Percentiles rank a stretch among this genome's conserved stretches.
Conservation (phyloP, 2,888 invertebrate genomes). For the Clepsis dumicolana region DNA sequence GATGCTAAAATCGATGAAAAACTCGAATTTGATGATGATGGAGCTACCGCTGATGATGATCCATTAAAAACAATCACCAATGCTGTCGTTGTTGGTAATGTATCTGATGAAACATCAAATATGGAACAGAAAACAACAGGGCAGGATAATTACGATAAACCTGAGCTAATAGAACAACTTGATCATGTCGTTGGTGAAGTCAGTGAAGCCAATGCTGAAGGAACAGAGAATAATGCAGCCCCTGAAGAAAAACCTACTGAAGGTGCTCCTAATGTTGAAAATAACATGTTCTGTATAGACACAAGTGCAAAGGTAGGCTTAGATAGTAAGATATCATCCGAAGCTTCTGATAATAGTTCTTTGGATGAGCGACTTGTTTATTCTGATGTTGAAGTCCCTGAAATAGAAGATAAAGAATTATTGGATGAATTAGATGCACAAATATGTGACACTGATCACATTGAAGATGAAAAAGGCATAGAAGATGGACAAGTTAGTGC, state of each 20-base stretch:
- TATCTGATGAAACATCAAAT: neutral
- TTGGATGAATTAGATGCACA: conserved; percentile 47
- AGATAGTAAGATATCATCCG: neutral
- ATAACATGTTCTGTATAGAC: neutral
- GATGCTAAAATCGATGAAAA: neutral
- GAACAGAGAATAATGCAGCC: neutral
- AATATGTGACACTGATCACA: conserved; percentile 26
- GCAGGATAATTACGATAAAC: neutral
- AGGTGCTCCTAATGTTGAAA: neutral
- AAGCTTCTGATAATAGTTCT: conserved; percentile 22
- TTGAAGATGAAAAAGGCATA: neutral
- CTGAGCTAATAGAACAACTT: neutral
- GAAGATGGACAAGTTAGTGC: too few species aligned
- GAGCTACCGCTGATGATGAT: neutral
- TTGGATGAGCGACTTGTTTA: conserved; percentile 30
- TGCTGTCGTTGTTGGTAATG: neutral
- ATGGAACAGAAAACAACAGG: neutral
- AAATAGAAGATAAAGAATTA: conserved; percentile 43
- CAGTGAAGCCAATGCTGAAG: neutral
- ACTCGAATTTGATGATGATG: neutral
- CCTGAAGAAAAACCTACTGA: neutral
- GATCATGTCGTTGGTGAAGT: neutral
- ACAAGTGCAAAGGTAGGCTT: neutral
- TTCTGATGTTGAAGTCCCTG: conserved; percentile 47
- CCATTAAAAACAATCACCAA: neutral